Conservation (phyloP, 2,113 vertebrate genomes). For the Chaetorhynchus papuensis region DNA sequence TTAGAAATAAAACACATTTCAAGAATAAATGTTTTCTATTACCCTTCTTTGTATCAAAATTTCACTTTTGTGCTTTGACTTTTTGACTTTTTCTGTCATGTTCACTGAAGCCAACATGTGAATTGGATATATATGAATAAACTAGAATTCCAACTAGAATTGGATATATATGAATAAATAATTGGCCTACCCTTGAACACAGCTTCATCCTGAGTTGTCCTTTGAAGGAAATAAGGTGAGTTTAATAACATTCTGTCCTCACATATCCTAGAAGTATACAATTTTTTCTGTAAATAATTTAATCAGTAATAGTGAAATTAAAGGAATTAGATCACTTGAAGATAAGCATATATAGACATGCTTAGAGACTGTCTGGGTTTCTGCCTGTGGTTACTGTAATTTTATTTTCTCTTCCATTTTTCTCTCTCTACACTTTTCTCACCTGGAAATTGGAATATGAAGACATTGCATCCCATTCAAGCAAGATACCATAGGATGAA, state of each 20-base stretch:
- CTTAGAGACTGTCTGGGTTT: not conserved
- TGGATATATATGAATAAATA: not conserved
- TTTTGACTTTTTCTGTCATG: not conserved
- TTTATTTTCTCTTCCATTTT: not conserved
- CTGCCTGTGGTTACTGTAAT: not conserved
- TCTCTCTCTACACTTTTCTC: not conserved
- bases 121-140: not conserved
- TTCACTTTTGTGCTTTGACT: not conserved
- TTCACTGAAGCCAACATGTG: not conserved
- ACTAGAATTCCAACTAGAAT: too few species aligned
- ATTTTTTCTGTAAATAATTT: not conserved
- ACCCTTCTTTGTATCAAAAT: not conserved
- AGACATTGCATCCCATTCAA: not conserved
- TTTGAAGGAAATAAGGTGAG: not conserved
- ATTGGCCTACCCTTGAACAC: not conserved
- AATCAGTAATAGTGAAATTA: not conserved
- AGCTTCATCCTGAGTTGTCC: not conserved
- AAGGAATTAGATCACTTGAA: not conserved
- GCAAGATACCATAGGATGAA: not conserved
- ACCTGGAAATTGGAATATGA: not conserved
- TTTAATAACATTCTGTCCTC: not conserved
- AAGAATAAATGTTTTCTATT: not conserved
- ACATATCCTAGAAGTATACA: not conserved
- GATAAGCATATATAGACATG: not conserved
- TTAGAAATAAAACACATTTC: not conserved